These are phyloP conservation scores for Ursus arctos DNA, from an alignment of 2,113 vertebrate species.

Conservation along the genomic window DNA sequence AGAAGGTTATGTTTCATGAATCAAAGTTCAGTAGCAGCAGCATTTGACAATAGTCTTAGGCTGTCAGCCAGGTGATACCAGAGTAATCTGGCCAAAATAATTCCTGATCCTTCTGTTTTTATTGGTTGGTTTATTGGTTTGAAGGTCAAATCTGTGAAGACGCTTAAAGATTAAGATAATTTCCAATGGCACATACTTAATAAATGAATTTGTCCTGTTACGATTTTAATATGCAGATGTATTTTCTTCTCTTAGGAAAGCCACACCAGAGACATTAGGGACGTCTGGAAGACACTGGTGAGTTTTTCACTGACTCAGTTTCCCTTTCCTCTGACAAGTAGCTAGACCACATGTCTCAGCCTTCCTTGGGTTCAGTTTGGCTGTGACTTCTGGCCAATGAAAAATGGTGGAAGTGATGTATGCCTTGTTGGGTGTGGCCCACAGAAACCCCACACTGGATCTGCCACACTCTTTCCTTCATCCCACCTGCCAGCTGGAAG, in stretches of 20 bases:
- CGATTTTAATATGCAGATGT: background rate
- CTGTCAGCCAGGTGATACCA: background rate
- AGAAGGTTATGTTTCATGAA: background rate
- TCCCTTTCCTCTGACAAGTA: background rate
- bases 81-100: background rate
- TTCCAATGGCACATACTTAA: background rate
- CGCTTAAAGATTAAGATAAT: slow-evolving; percentile 12
- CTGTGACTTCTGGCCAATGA: background rate
- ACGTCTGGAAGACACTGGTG: background rate
- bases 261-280: background rate
- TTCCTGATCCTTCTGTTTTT: background rate
- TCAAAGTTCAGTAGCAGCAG: background rate
- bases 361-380: background rate
- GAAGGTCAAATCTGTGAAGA: slow-evolving; percentile 6
- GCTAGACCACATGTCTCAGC: background rate
- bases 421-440: background rate
- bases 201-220: background rate
- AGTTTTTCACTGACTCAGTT: background rate
- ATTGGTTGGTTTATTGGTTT: background rate
- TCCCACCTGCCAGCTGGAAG: background rate
- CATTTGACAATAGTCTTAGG: background rate
- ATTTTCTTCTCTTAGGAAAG: slow-evolving; percentile 22
- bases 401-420: background rate
- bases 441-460: background rate
- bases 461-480: background rate